Evolutionary conservation across 2,888 invertebrate genomes (phyloP).

Genomic region (Orchestes rusci): DNA sequence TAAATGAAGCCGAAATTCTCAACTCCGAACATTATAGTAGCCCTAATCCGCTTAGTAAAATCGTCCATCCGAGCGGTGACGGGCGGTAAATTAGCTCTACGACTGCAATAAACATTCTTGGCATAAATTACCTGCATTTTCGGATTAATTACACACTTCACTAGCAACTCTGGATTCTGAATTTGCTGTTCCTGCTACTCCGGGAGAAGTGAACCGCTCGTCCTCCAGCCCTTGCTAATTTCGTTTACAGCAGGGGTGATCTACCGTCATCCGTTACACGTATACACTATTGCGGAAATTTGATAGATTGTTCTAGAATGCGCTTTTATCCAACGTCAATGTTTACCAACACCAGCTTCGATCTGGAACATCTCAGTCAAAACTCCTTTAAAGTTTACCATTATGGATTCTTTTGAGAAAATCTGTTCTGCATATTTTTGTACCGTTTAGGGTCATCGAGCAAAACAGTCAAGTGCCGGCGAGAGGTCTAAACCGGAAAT

Average conservation of each 20-base stretch:
- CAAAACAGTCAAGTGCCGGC: no score
- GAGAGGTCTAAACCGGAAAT: no score
- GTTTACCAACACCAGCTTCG: no score
- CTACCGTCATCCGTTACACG: no score
- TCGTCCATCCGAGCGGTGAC: slow-evolving; percentile 41
- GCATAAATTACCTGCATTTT: slow-evolving; percentile 48
- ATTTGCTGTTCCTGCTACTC: slow-evolving; percentile 16
- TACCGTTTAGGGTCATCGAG: no score
- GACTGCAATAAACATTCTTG: slow-evolving; percentile 46
- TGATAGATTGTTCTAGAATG: no score
- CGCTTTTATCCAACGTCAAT: no score
- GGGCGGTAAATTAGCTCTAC: slow-evolving; percentile 45
- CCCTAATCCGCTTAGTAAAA: slow-evolving; percentile 20
- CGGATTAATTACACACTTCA: slow-evolving; percentile 47
- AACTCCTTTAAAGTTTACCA: no score
- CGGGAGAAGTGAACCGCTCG: slow-evolving; percentile 4
- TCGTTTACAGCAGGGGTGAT: slow-evolving; percentile 3
- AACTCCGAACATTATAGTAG: slow-evolving; percentile 14
- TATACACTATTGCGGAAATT: no score
- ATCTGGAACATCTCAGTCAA: no score
- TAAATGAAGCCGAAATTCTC: slow-evolving; percentile 17
- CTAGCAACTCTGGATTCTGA: slow-evolving; percentile 37
- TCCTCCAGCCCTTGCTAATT: slow-evolving; percentile 12
- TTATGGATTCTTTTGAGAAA: no score
- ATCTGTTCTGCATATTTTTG: no score